These are phyloP conservation scores for Syngnathus floridae DNA, from an alignment of 2,113 vertebrate species.

Conservation along the genomic window DNA sequence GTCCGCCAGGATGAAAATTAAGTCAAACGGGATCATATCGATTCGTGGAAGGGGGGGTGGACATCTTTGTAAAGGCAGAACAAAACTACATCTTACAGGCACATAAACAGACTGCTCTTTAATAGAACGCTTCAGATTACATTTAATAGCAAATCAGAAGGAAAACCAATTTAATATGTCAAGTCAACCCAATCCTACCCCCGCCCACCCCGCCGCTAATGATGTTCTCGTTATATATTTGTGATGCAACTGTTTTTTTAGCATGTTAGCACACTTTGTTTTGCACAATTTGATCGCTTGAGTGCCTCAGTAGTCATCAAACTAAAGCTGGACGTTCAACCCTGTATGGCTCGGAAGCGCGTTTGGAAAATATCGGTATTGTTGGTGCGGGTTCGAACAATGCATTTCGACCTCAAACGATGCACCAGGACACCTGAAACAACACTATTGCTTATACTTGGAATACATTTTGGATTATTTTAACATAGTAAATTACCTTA, in stretches of 20 bases:
- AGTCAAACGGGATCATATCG: not conserved
- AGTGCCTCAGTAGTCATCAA: constrained; percentile 9
- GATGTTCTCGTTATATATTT: no score
- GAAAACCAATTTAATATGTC: no score
- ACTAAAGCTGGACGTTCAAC: constrained; percentile 30
- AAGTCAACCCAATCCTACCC: no score
- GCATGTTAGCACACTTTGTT: not conserved
- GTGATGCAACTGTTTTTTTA: not conserved
- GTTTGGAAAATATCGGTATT: not conserved
- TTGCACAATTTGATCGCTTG: not conserved
- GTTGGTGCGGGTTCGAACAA: constrained; percentile 1
- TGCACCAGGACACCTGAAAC: constrained; percentile 1
- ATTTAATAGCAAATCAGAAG: not conserved
- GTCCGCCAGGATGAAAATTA: not conserved
- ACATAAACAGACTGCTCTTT: not conserved
- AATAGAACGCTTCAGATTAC: not conserved
- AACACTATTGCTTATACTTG: constrained; percentile 7
- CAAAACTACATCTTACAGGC: not conserved
- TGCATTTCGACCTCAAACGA: not conserved
- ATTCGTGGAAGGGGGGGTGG: not conserved
- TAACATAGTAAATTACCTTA: not conserved
- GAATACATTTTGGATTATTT: not conserved
- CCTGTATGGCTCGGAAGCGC: constrained; percentile 3
- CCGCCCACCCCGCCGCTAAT: no score
- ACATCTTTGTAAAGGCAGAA: not conserved